Evolutionary conservation across 2,797 vertebrate species (phyloP).

Genomic region (Uromys caudimaculatus): DNA sequence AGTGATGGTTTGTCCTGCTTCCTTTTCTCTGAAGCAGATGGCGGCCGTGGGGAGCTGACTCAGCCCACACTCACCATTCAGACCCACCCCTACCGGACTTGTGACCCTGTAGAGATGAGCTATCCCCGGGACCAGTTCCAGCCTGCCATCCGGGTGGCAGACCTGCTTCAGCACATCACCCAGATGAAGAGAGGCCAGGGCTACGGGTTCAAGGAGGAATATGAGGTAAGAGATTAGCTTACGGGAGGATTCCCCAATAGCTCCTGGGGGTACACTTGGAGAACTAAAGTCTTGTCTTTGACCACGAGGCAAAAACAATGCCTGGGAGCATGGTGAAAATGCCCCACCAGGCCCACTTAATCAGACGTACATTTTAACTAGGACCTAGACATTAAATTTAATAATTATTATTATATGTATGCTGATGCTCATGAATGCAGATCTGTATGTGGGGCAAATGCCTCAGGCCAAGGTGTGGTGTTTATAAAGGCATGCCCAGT

Average conservation of each 20-base stretch:
- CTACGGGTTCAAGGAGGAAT: conserved; percentile 98
- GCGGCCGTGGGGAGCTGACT: conserved; percentile 93
- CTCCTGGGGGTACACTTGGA: not conserved
- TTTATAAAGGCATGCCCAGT: not conserved
- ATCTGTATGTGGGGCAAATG: not conserved
- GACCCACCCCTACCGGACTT: conserved; percentile 96
- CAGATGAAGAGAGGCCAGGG: conserved; percentile 99
- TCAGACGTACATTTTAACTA: not conserved
- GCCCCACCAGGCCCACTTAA: not conserved
- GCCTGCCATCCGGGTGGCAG: conserved; percentile 96
- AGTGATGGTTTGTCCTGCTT: conserved; percentile 78
- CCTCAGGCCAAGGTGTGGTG: not conserved
- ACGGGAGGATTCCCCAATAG: not conserved
- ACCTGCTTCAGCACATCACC: conserved; percentile 98
- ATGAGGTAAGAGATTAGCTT: conserved; percentile 89
- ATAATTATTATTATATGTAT: not conserved
- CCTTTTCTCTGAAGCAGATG: conserved; percentile 89
- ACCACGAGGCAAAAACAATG: accelerated
- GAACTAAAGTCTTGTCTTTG: not conserved
- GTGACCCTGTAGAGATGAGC: conserved; percentile 97
- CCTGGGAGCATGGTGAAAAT: not conserved
- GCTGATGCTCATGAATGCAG: not conserved
- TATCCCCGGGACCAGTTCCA: conserved; percentile 97
- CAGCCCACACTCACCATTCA: conserved; percentile 96
- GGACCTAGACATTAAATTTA: not conserved